Evolutionary conservation across 2,888 invertebrate species (phyloP), one percentile per base, ranked within the genome.

Genomic region (Smittia aterrima): DNA sequence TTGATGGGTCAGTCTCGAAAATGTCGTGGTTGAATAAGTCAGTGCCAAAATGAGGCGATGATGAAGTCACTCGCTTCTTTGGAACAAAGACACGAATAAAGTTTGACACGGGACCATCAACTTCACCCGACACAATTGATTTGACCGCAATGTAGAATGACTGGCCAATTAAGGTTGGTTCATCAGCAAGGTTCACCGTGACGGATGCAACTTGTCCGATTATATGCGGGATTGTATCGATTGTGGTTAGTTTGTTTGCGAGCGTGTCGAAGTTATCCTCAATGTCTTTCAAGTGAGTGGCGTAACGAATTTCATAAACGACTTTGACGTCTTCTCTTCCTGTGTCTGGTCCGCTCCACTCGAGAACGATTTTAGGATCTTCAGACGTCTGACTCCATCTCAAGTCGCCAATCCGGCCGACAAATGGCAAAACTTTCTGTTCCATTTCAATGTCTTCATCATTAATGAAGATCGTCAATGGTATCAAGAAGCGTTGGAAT

Each of bases 271-370:
- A 85, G 75, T 83, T 81, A 74, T 85, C 85, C 22, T 84, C 79
- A 70, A 86, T 83, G 75, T 85, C 85, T 20, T 79, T 77, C 1
- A 85, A 80, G 1, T 79, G 80, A 1, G 77, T 78, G 0, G 85
- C 83, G 76, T 84, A 86, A 76, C 83, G 83, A 2, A 87, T 81
- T 77, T 87, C 86, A 77, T 87, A 87, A n/a, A 83, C 80, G 1
- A 83, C 81, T 62, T 72, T 58, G 0, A 86, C 85, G 27, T 80
- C 81, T 16, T 82, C 78, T 0, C 85, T 85, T 1, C 85, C 86
- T 83, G 86, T 84, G 76, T 86, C 88, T 0, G 88, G 87, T 1
- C 88, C 85, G 1, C 88, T 87, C 87, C 88, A 88, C 0, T 83
- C 81, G 7, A 89, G 80, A 13, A 85, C 81, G 1, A 85, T 81